Base-by-base conservation (phyloP, 2,113 vertebrate species). In the Sturnira hondurensis region DNA sequence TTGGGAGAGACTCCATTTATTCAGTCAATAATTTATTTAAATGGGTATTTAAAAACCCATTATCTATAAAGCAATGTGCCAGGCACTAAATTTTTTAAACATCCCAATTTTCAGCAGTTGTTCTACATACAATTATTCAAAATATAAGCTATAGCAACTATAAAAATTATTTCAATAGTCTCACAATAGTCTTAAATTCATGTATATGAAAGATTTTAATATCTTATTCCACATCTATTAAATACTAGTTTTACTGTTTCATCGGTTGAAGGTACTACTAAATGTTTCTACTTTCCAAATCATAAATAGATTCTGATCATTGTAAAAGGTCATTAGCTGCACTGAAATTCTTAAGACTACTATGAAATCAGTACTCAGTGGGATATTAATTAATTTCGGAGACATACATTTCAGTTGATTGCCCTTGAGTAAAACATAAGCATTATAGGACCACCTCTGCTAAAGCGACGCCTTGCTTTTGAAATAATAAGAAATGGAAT, bases 371-470 rank as follows among this genome's bases (percentile, higher is more conserved):
- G 91, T 92, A 98, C 94, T 97, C 96, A 94, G 95, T 97, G 93
- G 96, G 96, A 97, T 97, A 97, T 97, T 97, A 98, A 98, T 98
- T 89, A 78, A 98, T 97, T 98, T 97, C 89, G 96, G 87, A 98
- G 94, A 97, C 96, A 98, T 94, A 97, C 90, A 94, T 96, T 95
- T 98, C 83, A 92, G 22, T 45, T 98, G 93, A 98, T 97, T 96
- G 97, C 95, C 97, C 97, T 90, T 97, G 89, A 97, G 96, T 95
- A 97, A 97, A 67, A 97, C 58, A 95, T 73, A 98, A 98, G 98
- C 91, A 92, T 94, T 97, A 96, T 13, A 98, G 77, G 93, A 96
- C 13, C 19, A 93, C 11, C 91, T 41, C 76, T 93, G 83, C 78
- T 96, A 88, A 97, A 97, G 84, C 95, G 58, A 93, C 65, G 73